Base-by-base conservation (phyloP, 2,888 invertebrate genomes). In the Drosophila niveifrons region DNA sequence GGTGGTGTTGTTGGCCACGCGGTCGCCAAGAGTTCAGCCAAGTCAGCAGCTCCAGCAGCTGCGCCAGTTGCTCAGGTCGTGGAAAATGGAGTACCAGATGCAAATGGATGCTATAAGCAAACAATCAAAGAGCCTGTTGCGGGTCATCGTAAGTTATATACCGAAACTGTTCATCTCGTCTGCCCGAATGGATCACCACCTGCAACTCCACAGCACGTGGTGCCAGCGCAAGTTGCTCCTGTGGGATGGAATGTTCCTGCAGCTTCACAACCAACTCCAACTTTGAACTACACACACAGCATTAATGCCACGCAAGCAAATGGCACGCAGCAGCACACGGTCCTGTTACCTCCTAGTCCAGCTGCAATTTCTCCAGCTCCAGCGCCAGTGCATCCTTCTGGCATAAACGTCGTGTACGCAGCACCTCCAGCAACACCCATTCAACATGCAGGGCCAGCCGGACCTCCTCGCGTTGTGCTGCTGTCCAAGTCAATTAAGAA, bases 31-130 rank as follows among this genome's bases (percentile, higher is more conserved):
- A 2, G 59, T 2, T 23, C 39, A 8, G 13, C 50, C 2, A 47
- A 56, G 1, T 3, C 41, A 9, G 28, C 70, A 3, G 69, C 72
- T 10, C 43, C 85, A 8, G 50, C 80, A 1, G 51, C 70, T 2
- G 43, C 73, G 6, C 58, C 77, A 1, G 66, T 73, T 1, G 69
- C 72, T 4, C 83, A 75, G 11, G 76, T 76, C 2, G 66, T 85
- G 3, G 88, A 75, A 43, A 77, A 68, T 0, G 72, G 84, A 0
- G 15, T 52, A 0, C 58, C 66, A 10, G 69, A 74, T 48, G 70
- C 76, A 10, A 74, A 75, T 29, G 86, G 86, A 2, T 86, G 86
- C 59, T 89, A 89, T 18, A 74, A 23, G 28, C 87, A 84, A 64
- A 87, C 72, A 1, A 57, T 87, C 4, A 80, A 73, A 18, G 78